Evolutionary conservation across 2,888 invertebrate species (phyloP).

Genomic region (Melikaiella ostensackeni): DNA sequence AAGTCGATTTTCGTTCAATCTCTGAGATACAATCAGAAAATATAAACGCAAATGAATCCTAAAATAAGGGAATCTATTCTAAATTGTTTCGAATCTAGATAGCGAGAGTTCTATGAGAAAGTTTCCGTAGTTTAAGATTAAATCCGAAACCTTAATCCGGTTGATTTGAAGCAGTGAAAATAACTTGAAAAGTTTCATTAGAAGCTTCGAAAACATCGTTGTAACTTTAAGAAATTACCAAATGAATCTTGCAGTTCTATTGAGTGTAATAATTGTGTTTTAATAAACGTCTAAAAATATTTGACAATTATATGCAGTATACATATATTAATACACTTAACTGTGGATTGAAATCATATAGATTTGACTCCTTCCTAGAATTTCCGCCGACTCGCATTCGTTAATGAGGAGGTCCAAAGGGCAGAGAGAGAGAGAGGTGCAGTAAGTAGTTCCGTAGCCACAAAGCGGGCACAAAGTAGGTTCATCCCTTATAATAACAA

Average conservation of each 20-base stretch:
- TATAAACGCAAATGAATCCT: conserved; percentile 22
- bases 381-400: no score
- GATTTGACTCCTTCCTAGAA: not conserved
- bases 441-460: no score
- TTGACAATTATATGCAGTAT: not conserved
- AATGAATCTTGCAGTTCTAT: not conserved
- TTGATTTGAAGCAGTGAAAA: conserved; percentile 36
- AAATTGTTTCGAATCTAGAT: conserved; percentile 13
- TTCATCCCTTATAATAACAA: no score
- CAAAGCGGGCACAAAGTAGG: no score
- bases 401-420: no score
- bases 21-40: not conserved
- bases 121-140: conserved; percentile 13
- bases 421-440: no score
- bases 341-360: not conserved
- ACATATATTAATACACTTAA: not conserved
- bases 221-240: not conserved
- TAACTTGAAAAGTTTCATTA: conserved; percentile 21
- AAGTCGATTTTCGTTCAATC: no score
- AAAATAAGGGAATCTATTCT: conserved; percentile 26
- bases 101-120: conserved; percentile 27
- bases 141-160: not conserved
- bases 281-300: not conserved
- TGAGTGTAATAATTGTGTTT: conserved; percentile 3
- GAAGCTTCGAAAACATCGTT: not conserved